phyloP scores from a whole-genome alignment of 2,888 invertebrate species.

The Standfussiana lucernea region DNA sequence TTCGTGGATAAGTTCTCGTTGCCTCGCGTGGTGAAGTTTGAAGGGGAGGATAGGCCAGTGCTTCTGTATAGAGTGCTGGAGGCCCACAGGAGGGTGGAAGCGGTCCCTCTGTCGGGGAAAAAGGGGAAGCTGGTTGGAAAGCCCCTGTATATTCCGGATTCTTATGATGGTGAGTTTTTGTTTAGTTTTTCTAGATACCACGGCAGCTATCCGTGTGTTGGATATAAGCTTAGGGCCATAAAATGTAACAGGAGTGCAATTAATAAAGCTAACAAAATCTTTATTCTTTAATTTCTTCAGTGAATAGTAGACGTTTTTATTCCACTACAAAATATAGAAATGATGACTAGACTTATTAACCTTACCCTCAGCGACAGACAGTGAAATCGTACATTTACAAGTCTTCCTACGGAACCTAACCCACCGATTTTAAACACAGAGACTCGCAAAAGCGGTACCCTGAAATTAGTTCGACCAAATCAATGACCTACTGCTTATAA shows the following conservation, averaged over 20 bases:
- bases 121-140: slow-evolving; percentile 91
- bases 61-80: slow-evolving; percentile 92
- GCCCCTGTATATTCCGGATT: slow-evolving; percentile 92
- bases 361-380: no score
- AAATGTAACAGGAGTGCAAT: neutral
- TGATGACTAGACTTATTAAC: neutral
- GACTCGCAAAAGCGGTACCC: neutral
- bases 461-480: slow-evolving; percentile 18
- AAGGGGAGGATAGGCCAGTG: slow-evolving; percentile 90
- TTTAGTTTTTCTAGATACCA: neutral
- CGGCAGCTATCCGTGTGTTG: neutral
- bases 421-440: neutral
- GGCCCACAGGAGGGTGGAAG: slow-evolving; percentile 92
- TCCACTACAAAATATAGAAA: neutral
- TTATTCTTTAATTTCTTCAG: neutral
- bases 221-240: neutral
- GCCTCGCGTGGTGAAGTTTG: slow-evolving; percentile 91
- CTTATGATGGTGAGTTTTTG: slow-evolving; percentile 91
- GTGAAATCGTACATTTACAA: neutral
- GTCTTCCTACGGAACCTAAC: neutral
- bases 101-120: slow-evolving; percentile 90
- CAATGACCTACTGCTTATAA: slow-evolving; percentile 36
- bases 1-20: slow-evolving; percentile 92
- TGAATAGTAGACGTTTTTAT: neutral
- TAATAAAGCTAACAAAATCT: neutral